Evolutionary conservation across 2,888 invertebrate species (phyloP).

Genomic region (Anthophora plumipes): DNA sequence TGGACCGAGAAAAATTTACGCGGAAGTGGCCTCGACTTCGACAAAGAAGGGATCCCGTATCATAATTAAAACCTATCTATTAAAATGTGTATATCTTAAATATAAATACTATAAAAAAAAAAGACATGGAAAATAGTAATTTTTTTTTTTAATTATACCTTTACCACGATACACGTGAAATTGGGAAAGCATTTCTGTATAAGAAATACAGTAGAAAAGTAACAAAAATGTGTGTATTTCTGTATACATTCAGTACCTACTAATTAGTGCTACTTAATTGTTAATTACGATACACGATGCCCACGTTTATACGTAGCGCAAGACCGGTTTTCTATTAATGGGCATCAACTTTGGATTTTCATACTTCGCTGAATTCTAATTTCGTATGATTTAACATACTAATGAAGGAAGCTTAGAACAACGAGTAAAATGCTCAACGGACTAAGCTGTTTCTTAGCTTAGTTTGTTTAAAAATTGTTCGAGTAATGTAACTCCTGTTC

Average conservation of each 20-base stretch:
- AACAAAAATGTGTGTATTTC: background rate
- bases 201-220: conserved; percentile 5
- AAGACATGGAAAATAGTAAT: conserved; percentile 2
- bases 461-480: background rate
- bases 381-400: background rate
- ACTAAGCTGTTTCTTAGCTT: background rate
- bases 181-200: background rate
- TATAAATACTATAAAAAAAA: background rate
- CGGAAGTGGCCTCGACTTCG: conserved; percentile 50
- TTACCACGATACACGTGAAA: background rate
- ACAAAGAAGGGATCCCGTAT: conserved; percentile 10
- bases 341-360: background rate
- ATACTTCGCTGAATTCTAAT: background rate
- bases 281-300: conserved; percentile 2
- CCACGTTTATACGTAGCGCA: background rate
- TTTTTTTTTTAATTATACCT: background rate
- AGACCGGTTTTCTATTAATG: conserved; percentile 42
- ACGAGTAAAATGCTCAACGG: background rate
- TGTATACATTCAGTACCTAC: background rate
- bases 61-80: conserved; percentile 34
- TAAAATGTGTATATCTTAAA: background rate
- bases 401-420: background rate
- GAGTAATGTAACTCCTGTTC: conserved; percentile 11
- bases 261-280: background rate
- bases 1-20: conserved; percentile 78